These are phyloP conservation scores for Nemurella pictetii DNA, from an alignment of 2,888 invertebrate genomes.

Conservation along the genomic window DNA sequence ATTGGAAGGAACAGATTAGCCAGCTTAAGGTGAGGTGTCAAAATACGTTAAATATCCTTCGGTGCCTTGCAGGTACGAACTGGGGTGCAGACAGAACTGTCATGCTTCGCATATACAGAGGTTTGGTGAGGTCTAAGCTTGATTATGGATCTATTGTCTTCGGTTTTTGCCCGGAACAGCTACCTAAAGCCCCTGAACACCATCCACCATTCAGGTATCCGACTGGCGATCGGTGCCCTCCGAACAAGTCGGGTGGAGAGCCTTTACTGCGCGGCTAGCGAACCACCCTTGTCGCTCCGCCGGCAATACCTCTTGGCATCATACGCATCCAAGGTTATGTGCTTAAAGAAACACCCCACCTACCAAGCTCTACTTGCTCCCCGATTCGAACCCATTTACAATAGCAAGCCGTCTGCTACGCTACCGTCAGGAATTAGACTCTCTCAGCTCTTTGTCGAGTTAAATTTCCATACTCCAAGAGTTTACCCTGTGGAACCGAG, in stretches of 20 bases:
- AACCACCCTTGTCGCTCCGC: background rate
- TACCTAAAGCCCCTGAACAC: too few species aligned
- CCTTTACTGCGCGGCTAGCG: background rate
- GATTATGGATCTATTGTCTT: conserved; percentile 13
- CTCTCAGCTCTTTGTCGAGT: background rate
- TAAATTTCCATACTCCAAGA: background rate
- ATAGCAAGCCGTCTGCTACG: background rate
- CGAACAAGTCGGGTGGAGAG: too few species aligned
- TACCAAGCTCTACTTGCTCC: background rate
- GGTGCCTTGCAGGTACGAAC: background rate
- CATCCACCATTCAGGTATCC: conserved; percentile 12
- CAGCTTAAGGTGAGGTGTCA: background rate
- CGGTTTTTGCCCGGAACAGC: background rate
- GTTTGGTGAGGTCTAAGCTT: background rate
- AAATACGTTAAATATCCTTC: conserved; percentile 9
- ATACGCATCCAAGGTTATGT: background rate
- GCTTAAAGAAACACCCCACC: background rate
- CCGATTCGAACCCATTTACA: background rate
- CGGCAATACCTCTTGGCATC: background rate
- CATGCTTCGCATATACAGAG: conserved; percentile 6
- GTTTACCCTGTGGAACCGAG: too few species aligned
- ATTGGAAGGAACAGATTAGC: conserved; percentile 13
- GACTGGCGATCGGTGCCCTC: background rate
- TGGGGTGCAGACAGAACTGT: conserved; percentile 17
- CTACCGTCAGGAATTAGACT: background rate